A percentile compares a stretch with the other conserved stretches of the same genome.
Evolutionary conservation across 23 tunicate species (phyloP).

Genomic region (Phallusia fumigata): DNA sequence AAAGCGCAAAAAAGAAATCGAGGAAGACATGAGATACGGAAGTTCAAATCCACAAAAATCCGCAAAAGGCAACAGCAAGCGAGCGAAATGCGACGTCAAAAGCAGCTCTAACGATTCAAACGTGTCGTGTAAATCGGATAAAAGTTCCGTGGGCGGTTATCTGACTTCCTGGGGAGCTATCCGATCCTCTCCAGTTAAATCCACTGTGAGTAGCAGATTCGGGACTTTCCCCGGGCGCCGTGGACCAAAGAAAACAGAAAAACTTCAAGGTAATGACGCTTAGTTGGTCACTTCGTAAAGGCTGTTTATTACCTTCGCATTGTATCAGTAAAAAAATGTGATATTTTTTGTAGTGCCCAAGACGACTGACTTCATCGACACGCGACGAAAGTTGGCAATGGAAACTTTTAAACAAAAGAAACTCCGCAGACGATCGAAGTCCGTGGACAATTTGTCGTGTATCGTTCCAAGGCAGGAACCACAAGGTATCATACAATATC

Average conservation of each 20-base stretch:
- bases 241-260: not conserved
- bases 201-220: conserved; percentile 2
- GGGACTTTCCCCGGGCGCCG: not conserved
- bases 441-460: not conserved
- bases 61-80: not conserved
- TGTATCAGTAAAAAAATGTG: too few relatives aligned
- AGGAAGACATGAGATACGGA: conserved; percentile 1
- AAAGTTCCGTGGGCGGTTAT: not conserved
- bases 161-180: not conserved
- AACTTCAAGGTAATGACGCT: not conserved
- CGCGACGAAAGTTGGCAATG: not conserved
- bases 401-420: not conserved
- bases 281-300: not conserved
- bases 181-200: not conserved
- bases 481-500: not conserved
- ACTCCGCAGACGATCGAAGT: not conserved
- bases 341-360: not conserved
- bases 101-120: not conserved
- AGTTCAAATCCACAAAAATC: not conserved
- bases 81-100: not conserved
- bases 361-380: not conserved
- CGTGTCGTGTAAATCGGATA: not conserved
- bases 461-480: not conserved
- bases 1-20: not conserved
- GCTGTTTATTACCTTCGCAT: too few relatives aligned